These are phyloP conservation scores for Deroptyus accipitrinus DNA, from an alignment of 2,113 vertebrate genomes.

Conservation along the genomic window DNA sequence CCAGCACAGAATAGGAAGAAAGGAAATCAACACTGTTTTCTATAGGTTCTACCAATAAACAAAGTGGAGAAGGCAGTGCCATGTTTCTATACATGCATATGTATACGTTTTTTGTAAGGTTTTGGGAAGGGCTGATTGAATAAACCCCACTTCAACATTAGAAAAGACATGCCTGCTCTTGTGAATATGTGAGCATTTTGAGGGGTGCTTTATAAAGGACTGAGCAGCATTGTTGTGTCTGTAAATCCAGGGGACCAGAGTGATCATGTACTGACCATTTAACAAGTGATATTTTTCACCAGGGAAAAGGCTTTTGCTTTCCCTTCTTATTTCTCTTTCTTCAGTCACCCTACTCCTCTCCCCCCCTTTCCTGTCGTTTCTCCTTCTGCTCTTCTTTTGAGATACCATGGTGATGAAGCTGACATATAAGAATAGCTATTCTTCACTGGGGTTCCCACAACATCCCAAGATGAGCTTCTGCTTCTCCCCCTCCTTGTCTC, in stretches of 20 bases:
- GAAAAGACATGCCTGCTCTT: neutral
- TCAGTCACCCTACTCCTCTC: neutral
- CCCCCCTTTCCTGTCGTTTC: neutral
- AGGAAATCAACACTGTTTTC: neutral
- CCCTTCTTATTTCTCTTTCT: neutral
- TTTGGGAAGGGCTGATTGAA: neutral
- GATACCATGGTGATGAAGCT: conserved; percentile 59
- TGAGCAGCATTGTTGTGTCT: neutral
- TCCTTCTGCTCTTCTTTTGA: conserved; percentile 41
- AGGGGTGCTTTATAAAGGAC: neutral
- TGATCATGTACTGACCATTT: fast-evolving
- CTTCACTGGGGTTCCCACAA: conserved; percentile 20
- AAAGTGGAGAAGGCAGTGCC: neutral
- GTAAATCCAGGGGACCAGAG: neutral
- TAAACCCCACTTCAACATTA: neutral
- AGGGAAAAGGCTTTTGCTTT: neutral
- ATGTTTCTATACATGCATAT: neutral
- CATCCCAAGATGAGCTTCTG: conserved; percentile 15
- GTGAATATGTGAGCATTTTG: neutral
- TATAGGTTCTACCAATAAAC: neutral
- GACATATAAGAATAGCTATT: conserved; percentile 27
- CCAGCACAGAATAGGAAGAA: neutral
- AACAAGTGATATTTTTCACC: neutral
- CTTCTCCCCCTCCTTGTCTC: conserved; percentile 22
- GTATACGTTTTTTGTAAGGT: neutral